Evolutionary conservation across 2,113 vertebrate species (phyloP), one percentile per base, ranked within the genome.

Genomic region (Python bivittatus): DNA sequence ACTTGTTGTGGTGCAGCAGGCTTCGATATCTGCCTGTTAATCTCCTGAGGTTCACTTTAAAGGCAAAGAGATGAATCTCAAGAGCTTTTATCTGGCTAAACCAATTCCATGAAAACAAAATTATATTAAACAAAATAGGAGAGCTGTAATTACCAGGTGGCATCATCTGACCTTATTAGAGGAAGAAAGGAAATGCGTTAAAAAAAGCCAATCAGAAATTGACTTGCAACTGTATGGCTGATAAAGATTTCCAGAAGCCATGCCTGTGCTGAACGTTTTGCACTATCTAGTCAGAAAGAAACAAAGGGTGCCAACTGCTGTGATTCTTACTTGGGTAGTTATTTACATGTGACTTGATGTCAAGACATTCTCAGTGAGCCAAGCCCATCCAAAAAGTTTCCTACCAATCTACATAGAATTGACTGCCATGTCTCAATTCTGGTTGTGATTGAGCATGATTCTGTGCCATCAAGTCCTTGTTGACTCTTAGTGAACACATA

Each of bases 91-190:
- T 94, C 88, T 42, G 27, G 94, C 95, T 96, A 88, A 91, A 91
- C 84, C 56, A 90, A 94, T 93, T 94, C 94, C 94, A 95, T 95
- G 94, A 94, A 95, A 97, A 96, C 92, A 96, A 96, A 95, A 94
- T 91, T 90, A 22, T 42, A 90, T 97, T 92, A 87, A 88, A 44
- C 93, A 91, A 85, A 91, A 93, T n/a, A 33, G 91, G 84, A 23
- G 60, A 60, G 54, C 52, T 84, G 22, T 86, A 54, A 20, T 92
- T 95, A 91, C 93, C 86, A 91, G 90, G 60, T 29, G 84, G 86
- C 25, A 95, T 89, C 29, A 93, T 91, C 72, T 89, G 92, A 86
- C 60, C 91, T 64, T 42, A 33, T 88, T 83, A 93, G 90, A 93
- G 96, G 92, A 42, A 38, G 42, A 52, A 86, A 83, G 53, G 64